Evolutionary conservation across 2,113 vertebrate genomes (phyloP).

Genomic region (Dasyprocta punctata): DNA sequence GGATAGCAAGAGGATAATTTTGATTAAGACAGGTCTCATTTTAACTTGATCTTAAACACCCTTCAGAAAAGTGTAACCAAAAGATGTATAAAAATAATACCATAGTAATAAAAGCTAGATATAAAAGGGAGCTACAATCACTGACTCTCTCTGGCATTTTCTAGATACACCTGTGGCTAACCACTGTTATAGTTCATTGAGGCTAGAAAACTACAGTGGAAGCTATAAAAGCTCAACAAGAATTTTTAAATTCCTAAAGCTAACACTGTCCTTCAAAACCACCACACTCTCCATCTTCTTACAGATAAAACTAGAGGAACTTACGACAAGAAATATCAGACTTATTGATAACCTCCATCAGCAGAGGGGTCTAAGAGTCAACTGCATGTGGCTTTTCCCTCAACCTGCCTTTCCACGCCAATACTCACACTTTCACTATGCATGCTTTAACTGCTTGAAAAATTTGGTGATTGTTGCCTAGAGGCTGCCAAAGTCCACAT

Average conservation of each 20-base stretch:
- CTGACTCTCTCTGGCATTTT: not conserved
- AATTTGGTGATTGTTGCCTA: not conserved
- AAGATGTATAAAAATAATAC: not conserved
- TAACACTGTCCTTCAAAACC: not conserved
- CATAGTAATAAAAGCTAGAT: not conserved
- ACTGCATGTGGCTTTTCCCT: not conserved
- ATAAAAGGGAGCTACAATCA: not conserved
- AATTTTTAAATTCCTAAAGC: not conserved
- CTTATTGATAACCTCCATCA: not conserved
- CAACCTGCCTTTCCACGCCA: not conserved
- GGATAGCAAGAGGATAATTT: not conserved
- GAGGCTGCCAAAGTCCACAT: not conserved
- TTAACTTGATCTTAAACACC: not conserved
- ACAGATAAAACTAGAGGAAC: not conserved
- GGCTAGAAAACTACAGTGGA: not conserved
- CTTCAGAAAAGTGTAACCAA: not conserved
- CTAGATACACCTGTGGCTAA: not conserved
- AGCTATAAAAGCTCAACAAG: not conserved
- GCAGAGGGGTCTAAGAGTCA: not conserved
- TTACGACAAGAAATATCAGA: not conserved
- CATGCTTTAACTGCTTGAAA: not conserved
- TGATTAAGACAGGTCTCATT: not conserved
- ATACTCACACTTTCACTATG: not conserved
- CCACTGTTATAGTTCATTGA: not conserved
- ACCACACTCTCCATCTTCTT: not conserved